Evolutionary conservation across 2,888 invertebrate species (phyloP), one percentile per base, ranked within the genome.

Genomic region (Ormyrus labotus): DNA sequence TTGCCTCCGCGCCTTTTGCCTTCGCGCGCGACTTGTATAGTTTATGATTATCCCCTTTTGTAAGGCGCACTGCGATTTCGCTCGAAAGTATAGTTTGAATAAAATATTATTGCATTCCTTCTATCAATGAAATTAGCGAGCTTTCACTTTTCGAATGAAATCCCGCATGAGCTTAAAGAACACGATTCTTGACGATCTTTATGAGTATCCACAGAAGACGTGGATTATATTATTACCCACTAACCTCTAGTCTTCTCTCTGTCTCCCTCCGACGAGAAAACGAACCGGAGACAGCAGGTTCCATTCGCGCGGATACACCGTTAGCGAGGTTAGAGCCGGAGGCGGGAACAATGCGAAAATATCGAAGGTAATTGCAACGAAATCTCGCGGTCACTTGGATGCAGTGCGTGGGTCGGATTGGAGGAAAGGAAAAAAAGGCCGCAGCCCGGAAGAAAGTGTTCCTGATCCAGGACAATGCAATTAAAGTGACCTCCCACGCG

Each of bases 161-260:
- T 34, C 34, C 34, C 34, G 34, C 34, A 4, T 4, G 34, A 34
- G 34, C 34, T 2, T 0, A 4, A 34, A 4, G 34, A 0, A 4
- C 4, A 34, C 34, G 34, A 34, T 34, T 4, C 34, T 34, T 34
- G 34, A 69, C 11, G n/a, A 77, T 68, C 34, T 53, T 78, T 78
- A 78, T 68, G 72, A 78, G 67, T 45, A 50, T 19, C 7, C 64
- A 64, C 73, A 69, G 47, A 74, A 79, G 64, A 79, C 34, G 34
- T 51, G 64, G 47, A 58, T 34, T 3, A 34, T 34, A 34, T 34
- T 55, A 74, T 79, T 79, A 79, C 68, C 79, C 63, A 57, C 57
- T 68, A 48, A 69, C 73, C 73, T 69, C 47, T 19, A 69, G 69
- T 61, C 57, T 61, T 68, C 47, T 45, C 61, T 0, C 5, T 4